These are phyloP conservation scores for Felis catus DNA, from an alignment of 2,113 vertebrate genomes.

Conservation along the genomic window DNA sequence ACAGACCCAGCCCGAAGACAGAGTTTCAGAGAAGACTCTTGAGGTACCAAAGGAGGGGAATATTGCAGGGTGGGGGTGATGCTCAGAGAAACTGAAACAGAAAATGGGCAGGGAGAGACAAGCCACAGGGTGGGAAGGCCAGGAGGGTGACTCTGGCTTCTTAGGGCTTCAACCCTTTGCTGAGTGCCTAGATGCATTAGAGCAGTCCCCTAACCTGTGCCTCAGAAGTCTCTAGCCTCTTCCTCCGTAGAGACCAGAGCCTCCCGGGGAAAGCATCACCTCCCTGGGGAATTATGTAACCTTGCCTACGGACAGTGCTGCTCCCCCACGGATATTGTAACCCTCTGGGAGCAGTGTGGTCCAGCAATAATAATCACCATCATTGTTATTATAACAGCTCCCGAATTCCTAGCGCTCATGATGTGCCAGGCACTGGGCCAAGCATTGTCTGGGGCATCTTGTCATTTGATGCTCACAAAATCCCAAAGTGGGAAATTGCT, in stretches of 20 bases:
- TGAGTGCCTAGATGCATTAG: not conserved
- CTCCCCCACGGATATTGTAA: conserved; percentile 65
- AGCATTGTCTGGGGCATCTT: conserved; percentile 53
- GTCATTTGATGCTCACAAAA: conserved; percentile 54
- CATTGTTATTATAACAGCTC: conserved; percentile 60
- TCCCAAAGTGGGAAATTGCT: not conserved
- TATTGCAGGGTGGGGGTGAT: not conserved
- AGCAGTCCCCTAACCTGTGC: not conserved
- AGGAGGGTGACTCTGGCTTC: not conserved
- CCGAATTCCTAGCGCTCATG: conserved; percentile 17
- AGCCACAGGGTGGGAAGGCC: not conserved
- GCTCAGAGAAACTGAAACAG: not conserved
- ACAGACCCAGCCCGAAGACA: not conserved
- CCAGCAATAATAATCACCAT: conserved; percentile 59
- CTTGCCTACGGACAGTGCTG: conserved; percentile 68
- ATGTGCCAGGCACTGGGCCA: conserved; percentile 53
- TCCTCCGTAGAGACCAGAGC: conserved; percentile 24
- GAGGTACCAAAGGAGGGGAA: not conserved
- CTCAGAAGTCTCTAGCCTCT: conserved; percentile 12
- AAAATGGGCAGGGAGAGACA: not conserved
- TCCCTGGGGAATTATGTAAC: conserved; percentile 74
- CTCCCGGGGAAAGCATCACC: conserved; percentile 26
- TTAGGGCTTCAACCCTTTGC: not conserved
- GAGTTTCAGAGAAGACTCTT: not conserved
- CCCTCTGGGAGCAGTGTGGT: conserved; percentile 70